Conservation (phyloP, 2,797 vertebrate species). For the Psittacula echo region DNA sequence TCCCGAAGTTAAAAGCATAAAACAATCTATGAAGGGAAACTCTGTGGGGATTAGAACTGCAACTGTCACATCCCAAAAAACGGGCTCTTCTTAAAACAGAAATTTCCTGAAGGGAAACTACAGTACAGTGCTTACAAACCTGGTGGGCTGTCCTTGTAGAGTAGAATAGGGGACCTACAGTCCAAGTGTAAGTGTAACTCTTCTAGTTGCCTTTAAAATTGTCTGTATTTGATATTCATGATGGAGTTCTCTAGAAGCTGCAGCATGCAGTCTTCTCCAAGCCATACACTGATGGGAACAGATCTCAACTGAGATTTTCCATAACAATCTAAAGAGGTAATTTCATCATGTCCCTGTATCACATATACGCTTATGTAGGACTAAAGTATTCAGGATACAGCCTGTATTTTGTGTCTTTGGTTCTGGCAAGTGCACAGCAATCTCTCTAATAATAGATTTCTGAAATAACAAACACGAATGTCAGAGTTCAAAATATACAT, state of each 20-base stretch:
- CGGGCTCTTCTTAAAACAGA: not conserved
- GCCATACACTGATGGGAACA: not conserved
- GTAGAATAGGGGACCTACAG: not conserved
- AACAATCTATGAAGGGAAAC: not conserved
- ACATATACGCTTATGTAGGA: not conserved
- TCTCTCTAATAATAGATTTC: not conserved
- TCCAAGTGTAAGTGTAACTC: not conserved
- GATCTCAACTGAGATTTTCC: not conserved
- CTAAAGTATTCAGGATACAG: not conserved
- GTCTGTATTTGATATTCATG: not conserved
- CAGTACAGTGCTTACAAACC: not conserved
- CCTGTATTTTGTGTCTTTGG: not conserved
- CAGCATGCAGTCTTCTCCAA: not conserved
- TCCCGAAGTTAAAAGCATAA: not conserved
- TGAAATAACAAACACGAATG: not conserved
- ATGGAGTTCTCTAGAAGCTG: not conserved
- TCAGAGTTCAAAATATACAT: not conserved
- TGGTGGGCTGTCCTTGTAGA: not conserved
- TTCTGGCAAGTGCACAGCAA: not conserved
- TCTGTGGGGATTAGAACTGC: not conserved
- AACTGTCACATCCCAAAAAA: not conserved
- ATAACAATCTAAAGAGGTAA: not conserved
- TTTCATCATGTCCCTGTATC: not conserved
- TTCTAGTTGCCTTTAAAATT: not conserved
- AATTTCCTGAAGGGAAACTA: not conserved